These are phyloP conservation scores for Cerceris ruficornis DNA, from an alignment of 2,888 invertebrate genomes.

Conservation along the genomic window DNA sequence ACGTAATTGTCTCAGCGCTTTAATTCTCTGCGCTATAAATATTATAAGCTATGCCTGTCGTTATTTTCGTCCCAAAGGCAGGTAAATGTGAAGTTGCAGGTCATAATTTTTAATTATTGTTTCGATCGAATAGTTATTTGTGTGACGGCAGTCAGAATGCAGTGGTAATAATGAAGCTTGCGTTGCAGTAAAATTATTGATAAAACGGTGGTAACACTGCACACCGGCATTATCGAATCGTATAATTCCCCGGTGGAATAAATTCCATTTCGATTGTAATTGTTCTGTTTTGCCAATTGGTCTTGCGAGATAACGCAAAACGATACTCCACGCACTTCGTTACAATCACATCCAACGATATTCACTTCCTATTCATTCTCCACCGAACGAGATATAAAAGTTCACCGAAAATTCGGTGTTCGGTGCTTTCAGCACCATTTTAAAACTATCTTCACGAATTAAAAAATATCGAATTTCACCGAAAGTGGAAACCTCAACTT, in stretches of 20 bases:
- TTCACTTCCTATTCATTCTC: not conserved
- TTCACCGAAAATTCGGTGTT: not conserved
- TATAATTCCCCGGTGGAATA: constrained; percentile 44
- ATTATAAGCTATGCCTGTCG: no score
- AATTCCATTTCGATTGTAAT: constrained; percentile 46
- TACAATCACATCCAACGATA: constrained; percentile 1
- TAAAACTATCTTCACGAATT: no score
- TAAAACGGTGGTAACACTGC: constrained; percentile 27
- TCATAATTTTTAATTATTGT: not conserved
- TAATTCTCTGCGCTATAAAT: no score
- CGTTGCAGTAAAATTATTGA: not conserved
- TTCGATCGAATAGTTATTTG: not conserved
- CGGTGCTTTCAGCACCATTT: not conserved
- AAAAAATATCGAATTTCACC: no score
- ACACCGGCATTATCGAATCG: constrained; percentile 13
- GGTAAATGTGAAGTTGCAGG: not conserved
- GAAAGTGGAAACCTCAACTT: no score
- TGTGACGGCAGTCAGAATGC: not conserved
- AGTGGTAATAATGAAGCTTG: constrained; percentile 36
- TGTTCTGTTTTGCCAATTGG: constrained; percentile 47
- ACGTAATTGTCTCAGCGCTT: no score
- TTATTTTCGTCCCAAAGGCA: no score
- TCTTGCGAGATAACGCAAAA: constrained; percentile 45
- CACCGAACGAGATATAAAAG: not conserved
- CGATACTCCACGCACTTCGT: constrained; percentile 15